Percentiles rank a stretch among this genome's conserved stretches.
Conservation (phyloP, 2,888 invertebrate genomes). For the Chorisops tibialis region DNA sequence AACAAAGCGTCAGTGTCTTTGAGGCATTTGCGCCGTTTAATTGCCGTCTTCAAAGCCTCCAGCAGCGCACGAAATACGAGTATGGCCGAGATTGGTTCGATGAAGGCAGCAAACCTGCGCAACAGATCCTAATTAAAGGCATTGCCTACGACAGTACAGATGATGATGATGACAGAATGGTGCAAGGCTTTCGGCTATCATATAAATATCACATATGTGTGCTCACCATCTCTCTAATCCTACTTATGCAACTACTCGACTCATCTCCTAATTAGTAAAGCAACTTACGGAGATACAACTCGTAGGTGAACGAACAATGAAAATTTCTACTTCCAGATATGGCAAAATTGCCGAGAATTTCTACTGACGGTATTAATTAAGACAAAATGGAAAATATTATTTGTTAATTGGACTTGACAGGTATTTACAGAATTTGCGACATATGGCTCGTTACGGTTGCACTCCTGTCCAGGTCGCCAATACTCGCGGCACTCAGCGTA, state of each 20-base stretch:
- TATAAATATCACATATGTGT: neutral
- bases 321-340: conserved; percentile 16
- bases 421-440: conserved; percentile 17
- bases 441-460: conserved; percentile 3
- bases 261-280: conserved; percentile 20
- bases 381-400: conserved; percentile 25
- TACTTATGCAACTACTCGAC: neutral
- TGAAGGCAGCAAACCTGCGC: neutral
- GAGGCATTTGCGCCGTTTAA: conserved; percentile 14
- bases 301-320: conserved; percentile 23
- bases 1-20: conserved; percentile 17
- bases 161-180: neutral
- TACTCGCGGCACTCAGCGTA: neutral
- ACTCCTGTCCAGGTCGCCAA: neutral
- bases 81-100: neutral
- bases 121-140: conserved; percentile 14
- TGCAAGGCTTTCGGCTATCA: neutral
- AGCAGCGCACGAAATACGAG: conserved; percentile 1
- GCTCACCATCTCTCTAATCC: neutral
- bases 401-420: conserved; percentile 26
- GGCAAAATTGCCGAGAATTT: conserved; percentile 20
- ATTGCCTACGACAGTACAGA: neutral
- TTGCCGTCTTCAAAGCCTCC: neutral
- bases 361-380: conserved; percentile 24
- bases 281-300: conserved; percentile 20